Percentiles rank a stretch among this genome's conserved stretches.
Evolutionary conservation across 2,888 invertebrate genomes (phyloP).

Genomic region (Ochropacha duplaris): DNA sequence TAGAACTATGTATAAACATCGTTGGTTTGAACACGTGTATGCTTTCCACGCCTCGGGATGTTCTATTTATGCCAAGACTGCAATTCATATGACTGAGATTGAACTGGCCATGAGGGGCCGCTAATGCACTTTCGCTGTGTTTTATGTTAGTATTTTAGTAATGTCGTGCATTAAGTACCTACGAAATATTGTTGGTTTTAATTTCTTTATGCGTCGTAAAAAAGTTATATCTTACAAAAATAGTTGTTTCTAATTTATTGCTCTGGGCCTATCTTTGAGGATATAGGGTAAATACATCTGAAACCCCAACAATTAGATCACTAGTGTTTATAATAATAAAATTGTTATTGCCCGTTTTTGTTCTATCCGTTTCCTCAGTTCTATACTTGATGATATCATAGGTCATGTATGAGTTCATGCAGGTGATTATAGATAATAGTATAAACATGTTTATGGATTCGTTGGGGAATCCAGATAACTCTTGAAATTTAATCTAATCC

Average conservation of each 20-base stretch:
- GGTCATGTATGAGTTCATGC: conserved; percentile 6
- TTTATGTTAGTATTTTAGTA: neutral
- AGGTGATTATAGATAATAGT: neutral
- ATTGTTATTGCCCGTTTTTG: neutral
- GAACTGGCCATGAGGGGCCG: neutral
- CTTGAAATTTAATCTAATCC: neutral
- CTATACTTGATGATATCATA: conserved; percentile 4
- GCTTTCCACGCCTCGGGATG: conserved; percentile 37
- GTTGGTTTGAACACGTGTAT: conserved; percentile 36
- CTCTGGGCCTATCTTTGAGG: neutral
- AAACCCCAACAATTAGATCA: neutral
- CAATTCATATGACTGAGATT: conserved; percentile 31
- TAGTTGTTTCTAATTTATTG: neutral
- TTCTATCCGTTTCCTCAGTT: conserved; percentile 1
- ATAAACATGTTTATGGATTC: neutral
- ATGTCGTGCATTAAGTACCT: neutral
- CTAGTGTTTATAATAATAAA: neutral
- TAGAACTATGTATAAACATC: neutral
- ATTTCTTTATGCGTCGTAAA: no score
- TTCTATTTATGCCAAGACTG: conserved; percentile 39
- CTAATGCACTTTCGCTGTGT: neutral
- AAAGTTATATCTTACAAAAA: no score
- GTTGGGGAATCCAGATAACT: neutral
- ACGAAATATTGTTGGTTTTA: no score
- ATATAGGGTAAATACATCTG: neutral